Evolutionary conservation across 2,888 invertebrate genomes (phyloP).

Genomic region (Lycophotia porphyrea): DNA sequence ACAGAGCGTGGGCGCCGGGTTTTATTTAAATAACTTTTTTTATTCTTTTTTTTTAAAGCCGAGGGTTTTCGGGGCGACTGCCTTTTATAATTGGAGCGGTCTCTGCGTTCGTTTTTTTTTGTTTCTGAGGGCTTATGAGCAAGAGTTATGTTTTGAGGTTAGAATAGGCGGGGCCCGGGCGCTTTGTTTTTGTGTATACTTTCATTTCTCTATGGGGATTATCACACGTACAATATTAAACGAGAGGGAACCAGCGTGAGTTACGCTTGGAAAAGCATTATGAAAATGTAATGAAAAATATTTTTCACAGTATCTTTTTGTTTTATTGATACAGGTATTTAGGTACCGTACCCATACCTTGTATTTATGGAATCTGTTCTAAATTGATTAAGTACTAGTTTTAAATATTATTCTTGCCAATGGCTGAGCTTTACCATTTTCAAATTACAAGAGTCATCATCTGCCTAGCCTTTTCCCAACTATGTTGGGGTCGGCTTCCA

Average conservation of each 20-base stretch:
- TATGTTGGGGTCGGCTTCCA: too few relatives aligned
- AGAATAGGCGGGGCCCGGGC: conserved; percentile 71
- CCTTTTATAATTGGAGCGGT: conserved; percentile 88
- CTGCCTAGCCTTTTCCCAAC: too few relatives aligned
- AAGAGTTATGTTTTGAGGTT: conserved; percentile 87
- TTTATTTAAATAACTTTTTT: conserved; percentile 89
- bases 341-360: neutral
- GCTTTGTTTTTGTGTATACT: conserved; percentile 67
- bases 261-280: conserved; percentile 51
- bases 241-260: conserved; percentile 46
- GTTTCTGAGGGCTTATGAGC: conserved; percentile 78
- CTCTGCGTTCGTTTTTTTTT: conserved; percentile 77
- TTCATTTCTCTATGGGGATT: conserved; percentile 67
- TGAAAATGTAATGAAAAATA: conserved; percentile 48
- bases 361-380: neutral
- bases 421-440: neutral
- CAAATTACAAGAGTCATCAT: too few relatives aligned
- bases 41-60: conserved; percentile 78
- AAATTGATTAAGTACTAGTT: neutral
- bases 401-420: neutral
- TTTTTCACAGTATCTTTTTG: conserved; percentile 26
- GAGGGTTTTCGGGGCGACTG: conserved; percentile 82
- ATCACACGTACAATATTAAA: conserved; percentile 58
- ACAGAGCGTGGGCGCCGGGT: conserved; percentile 83
- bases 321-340: conserved; percentile 27